Base-by-base conservation (phyloP, 2,888 invertebrate species). In the Calliscelio sp. region DNA sequence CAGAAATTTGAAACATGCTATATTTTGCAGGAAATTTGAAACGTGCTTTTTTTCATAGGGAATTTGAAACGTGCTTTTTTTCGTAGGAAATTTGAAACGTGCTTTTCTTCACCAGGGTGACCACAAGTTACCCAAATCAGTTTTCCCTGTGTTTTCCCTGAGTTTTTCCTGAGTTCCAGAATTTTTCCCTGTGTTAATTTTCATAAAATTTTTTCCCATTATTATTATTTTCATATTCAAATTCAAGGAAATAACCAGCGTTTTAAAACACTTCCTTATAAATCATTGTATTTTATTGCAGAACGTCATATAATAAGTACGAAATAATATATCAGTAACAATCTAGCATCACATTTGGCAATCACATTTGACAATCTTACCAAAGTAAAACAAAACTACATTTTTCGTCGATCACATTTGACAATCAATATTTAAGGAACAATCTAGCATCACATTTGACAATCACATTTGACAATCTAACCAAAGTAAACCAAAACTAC, bases 121-220 rank as follows among this genome's bases (percentile, higher is more conserved):
- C 55, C 55, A 28, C 18, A 1, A 2, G 55, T 55, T 55, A 55
- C 8, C n/a, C 16, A 55, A 55, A 28, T 25, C 7, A 35, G 20
- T 59, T 59, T 59, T 59, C 57, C 55, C 55, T 55, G 28, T 55
- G 28, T n/a, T 55, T 55, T 55, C 59, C 59, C 59, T 59, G 57
- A 16, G 2, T 57, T 57, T 28, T 57, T 32, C 51, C 51, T 16
- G 55, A 25, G 55, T n/a, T 55, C 14, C 16, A 55, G 25, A 18
- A 44, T 55, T 55, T 55, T 55, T 55, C 55, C 35, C 59, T 35
- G 35, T 59, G 20, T 59, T 55, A 11, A 49, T 49, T 49, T 49
- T 49, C 22, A 35, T 16, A 46, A 46, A 8, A 46, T 14, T 46
- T 46, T n/a, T 44, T 44, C 44, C 7, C 8, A 51, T 51, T 51